These are phyloP conservation scores for Eospalax fontanierii DNA, from an alignment of 2,797 vertebrate genomes.

Conservation along the genomic window DNA sequence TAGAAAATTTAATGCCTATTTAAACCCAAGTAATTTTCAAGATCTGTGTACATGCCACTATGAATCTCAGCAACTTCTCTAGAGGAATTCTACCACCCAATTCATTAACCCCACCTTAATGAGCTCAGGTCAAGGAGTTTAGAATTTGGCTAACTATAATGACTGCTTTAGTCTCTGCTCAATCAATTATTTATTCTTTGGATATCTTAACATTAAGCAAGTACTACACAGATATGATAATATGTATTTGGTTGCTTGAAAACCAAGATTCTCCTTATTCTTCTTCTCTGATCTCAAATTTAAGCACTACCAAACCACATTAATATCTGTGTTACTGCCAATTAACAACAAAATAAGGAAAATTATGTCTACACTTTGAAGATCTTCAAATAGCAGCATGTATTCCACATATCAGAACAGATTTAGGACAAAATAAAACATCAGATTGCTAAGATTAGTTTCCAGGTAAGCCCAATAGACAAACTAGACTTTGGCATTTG, in stretches of 20 bases:
- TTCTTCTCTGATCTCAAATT: slow-evolving; percentile 61
- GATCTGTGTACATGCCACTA: neutral
- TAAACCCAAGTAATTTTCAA: slow-evolving; percentile 36
- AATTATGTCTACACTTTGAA: slow-evolving; percentile 33
- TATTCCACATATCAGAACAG: neutral
- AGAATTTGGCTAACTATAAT: slow-evolving; percentile 49
- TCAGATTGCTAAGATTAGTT: neutral
- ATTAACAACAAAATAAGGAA: slow-evolving; percentile 61
- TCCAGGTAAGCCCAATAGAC: neutral
- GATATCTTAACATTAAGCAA: slow-evolving; percentile 61
- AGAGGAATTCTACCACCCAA: neutral
- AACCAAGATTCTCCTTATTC: slow-evolving; percentile 69
- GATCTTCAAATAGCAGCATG: slow-evolving; percentile 5
- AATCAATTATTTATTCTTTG: slow-evolving; percentile 71
- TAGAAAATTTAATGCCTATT: neutral
- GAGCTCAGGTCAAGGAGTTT: slow-evolving; percentile 27
- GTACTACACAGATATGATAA: slow-evolving; percentile 46
- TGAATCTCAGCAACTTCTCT: neutral
- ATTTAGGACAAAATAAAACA: slow-evolving; percentile 64
- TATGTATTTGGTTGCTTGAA: slow-evolving; percentile 75
- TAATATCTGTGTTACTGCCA: slow-evolving; percentile 12
- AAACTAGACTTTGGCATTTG: neutral
- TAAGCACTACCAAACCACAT: slow-evolving; percentile 66
- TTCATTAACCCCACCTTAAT: slow-evolving; percentile 4
- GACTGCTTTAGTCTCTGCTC: slow-evolving; percentile 21